A percentile compares a stretch with the other conserved stretches of the same genome.
phyloP scores from a whole-genome alignment of 2,113 vertebrate species.

The Vimba vimba region DNA sequence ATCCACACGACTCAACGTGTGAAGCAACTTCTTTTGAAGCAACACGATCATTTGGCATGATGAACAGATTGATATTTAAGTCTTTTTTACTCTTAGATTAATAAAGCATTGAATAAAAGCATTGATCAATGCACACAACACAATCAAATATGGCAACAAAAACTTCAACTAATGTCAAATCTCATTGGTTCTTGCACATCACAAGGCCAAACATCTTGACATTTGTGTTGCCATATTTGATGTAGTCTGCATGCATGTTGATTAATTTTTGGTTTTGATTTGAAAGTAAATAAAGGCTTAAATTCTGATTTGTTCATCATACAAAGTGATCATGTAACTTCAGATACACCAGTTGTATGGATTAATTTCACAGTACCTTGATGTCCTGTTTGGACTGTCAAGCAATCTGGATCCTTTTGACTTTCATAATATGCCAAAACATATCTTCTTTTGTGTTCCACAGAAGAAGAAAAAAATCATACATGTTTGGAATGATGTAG shows the following conservation, averaged over 20 bases:
- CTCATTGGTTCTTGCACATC: not conserved
- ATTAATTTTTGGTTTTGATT: not conserved
- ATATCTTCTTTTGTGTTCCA: not conserved
- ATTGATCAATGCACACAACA: not conserved
- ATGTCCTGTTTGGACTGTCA: not conserved
- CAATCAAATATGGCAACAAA: not conserved
- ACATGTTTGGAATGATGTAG: too few species aligned
- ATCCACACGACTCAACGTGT: not conserved
- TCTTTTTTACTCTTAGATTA: conserved; percentile 27
- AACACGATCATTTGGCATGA: conserved; percentile 17
- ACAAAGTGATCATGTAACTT: not conserved
- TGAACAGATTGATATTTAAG: not conserved
- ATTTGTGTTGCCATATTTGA: not conserved
- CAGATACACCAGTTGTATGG: not conserved
- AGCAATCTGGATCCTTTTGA: not conserved
- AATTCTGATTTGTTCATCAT: not conserved
- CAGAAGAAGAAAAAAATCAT: not conserved
- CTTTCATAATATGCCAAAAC: not conserved
- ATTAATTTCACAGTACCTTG: not conserved
- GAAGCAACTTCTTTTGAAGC: conserved; percentile 52
- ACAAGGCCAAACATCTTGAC: not conserved
- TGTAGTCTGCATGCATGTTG: not conserved
- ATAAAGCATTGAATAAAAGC: not conserved
- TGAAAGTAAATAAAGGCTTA: not conserved
- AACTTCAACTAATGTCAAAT: not conserved